Evolutionary conservation across 2,888 invertebrate genomes (phyloP).

Genomic region (Salticus scenicus): DNA sequence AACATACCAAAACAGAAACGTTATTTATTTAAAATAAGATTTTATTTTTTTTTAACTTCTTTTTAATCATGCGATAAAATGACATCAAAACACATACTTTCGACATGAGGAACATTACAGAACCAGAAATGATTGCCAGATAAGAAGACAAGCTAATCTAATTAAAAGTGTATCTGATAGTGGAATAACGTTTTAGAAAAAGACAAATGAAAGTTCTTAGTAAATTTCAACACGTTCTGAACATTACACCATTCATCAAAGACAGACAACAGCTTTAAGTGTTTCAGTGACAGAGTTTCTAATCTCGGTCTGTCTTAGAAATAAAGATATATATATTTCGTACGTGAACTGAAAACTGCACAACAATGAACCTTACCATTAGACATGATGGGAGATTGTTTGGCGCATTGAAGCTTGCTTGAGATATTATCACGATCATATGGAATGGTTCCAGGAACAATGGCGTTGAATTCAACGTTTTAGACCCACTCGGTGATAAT

Average conservation of each 20-base stretch:
- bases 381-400: background rate
- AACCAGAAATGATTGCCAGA: no score
- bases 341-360: background rate
- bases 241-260: no score
- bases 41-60: no score
- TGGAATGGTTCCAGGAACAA: background rate
- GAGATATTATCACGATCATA: background rate
- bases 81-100: no score
- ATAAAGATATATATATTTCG: background rate
- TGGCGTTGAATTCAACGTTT: background rate
- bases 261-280: background rate
- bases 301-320: background rate
- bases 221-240: no score
- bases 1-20: no score
- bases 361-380: conserved; percentile 3
- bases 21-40: no score
- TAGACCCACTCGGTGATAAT: background rate
- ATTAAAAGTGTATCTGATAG: no score
- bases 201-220: no score
- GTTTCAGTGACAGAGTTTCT: background rate
- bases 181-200: no score
- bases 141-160: no score
- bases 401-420: background rate
- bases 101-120: no score
- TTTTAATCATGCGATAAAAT: background rate